Base-by-base conservation (phyloP, 2,113 vertebrate genomes). In the Cyrtonyx montezumae region DNA sequence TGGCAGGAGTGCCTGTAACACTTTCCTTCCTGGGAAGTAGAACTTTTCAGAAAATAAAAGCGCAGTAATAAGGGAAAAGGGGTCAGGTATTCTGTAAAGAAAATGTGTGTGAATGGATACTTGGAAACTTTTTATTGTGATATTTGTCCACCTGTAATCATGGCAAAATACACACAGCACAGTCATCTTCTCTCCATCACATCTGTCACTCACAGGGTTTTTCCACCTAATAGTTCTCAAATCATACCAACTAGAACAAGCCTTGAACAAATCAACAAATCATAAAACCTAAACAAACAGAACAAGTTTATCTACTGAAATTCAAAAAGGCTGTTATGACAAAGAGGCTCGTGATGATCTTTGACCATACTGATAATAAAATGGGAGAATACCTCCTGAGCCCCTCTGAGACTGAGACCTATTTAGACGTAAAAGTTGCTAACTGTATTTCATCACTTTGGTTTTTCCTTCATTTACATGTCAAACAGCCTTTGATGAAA, bases 31-130 rank as follows among this genome's bases (percentile, higher is more conserved):
- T 25, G 3, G 2, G 65, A 92, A 87, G 65, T 40, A 87, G 82
- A 94, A 46, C 26, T 59, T 92, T 96, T 88, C 45, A 76, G 62
- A 80, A 96, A 92, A 90, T 66, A 90, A 82, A 76, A 92, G 83
- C 86, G 63, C 2, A 2, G 32, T 37, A 12, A 28, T 42, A 77
- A 88, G 45, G 65, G 63, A 82, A 89, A 90, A 85, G 17, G 19
- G 25, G 40, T 79, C 71, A 93, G 21, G 17, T 37, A 49, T 79
- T 88, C 71, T 56, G 15, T 48, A 77, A 85, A 89, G 73, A 46
- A 85, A 45, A 74, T 63, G 8, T 40, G 32, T 40, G 14, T 7
- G 46, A 89, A 75, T 18, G 8, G 17, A 37, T 75, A 78, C 46
- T 61, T 83, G 37, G 55, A 92, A 92, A 55, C 5, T 65, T n/a